Evolutionary conservation across 2,797 vertebrate species (phyloP).

Genomic region (Propithecus perrieri): DNA sequence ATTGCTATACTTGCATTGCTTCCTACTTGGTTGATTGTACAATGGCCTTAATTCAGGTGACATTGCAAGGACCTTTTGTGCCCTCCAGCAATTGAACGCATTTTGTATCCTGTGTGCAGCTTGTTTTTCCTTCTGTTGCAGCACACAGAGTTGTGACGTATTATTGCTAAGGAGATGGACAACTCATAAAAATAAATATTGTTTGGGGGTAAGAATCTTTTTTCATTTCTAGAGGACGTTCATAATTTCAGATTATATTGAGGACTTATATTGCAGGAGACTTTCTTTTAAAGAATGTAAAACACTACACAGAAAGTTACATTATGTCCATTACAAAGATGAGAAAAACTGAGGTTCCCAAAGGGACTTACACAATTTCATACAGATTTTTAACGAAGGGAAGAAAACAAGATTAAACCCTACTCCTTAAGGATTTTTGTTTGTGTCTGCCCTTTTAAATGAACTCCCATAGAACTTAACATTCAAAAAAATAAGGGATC

Average conservation of each 20-base stretch:
- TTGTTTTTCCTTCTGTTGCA: constrained; percentile 16
- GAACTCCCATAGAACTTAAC: constrained; percentile 4
- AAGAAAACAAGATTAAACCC: neutral
- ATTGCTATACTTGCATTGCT: neutral
- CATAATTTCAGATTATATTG: neutral
- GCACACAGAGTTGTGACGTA: neutral
- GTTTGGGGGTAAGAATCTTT: neutral
- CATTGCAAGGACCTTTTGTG: neutral
- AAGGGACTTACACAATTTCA: neutral
- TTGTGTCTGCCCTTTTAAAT: constrained; percentile 14
- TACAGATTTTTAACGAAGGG: neutral
- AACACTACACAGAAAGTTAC: neutral
- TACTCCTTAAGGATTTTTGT: neutral
- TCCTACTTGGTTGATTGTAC: neutral
- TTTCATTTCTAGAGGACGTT: constrained; percentile 19
- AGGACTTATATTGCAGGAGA: neutral
- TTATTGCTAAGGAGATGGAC: neutral
- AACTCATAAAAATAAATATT: neutral
- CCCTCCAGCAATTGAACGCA: neutral
- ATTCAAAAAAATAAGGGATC: neutral
- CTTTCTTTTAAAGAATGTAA: constrained; percentile 1
- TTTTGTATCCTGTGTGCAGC: neutral
- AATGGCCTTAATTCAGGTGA: neutral
- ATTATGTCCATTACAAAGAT: neutral
- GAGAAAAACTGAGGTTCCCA: neutral